A percentile compares a stretch with the other conserved stretches of the same genome.
Evolutionary conservation across 2,113 vertebrate species (phyloP).

Genomic region (Protomyctophum bolini): DNA sequence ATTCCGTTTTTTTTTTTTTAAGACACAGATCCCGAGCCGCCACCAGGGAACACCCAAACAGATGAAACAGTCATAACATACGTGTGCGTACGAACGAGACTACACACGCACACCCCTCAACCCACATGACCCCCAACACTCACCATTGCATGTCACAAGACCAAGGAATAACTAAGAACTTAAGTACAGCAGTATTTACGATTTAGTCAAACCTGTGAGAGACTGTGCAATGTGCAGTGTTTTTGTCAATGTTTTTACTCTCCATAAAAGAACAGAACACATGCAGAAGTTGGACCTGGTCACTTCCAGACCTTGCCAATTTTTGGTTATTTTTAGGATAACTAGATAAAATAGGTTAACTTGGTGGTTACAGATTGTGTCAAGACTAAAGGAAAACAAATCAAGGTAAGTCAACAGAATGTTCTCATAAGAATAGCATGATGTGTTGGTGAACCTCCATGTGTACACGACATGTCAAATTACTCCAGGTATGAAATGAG

Average conservation of each 20-base stretch:
- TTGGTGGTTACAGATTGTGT: no score
- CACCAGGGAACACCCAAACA: conserved; percentile 59
- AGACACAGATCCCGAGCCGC: conserved; percentile 51
- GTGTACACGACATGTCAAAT: neutral
- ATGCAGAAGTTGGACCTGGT: no score
- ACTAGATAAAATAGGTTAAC: no score
- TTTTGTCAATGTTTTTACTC: no score
- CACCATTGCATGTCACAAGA: conserved; percentile 20
- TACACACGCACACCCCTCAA: conserved; percentile 13
- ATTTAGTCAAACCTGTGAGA: neutral
- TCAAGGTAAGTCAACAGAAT: neutral
- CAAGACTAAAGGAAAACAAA: no score
- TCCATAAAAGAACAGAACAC: no score
- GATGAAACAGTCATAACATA: neutral
- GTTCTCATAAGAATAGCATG: conserved; percentile 5
- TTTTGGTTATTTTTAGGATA: no score
- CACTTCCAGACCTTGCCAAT: no score
- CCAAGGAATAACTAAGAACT: conserved; percentile 24
- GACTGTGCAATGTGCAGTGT: neutral
- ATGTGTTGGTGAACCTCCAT: neutral
- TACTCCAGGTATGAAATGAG: neutral
- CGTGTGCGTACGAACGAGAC: no score
- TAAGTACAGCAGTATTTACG: conserved; percentile 2
- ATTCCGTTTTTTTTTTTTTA: conserved; percentile 41
- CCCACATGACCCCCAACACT: conserved; percentile 1